Evolutionary conservation across 2,113 vertebrate species (phyloP).

Genomic region (Elanus axillaris): DNA sequence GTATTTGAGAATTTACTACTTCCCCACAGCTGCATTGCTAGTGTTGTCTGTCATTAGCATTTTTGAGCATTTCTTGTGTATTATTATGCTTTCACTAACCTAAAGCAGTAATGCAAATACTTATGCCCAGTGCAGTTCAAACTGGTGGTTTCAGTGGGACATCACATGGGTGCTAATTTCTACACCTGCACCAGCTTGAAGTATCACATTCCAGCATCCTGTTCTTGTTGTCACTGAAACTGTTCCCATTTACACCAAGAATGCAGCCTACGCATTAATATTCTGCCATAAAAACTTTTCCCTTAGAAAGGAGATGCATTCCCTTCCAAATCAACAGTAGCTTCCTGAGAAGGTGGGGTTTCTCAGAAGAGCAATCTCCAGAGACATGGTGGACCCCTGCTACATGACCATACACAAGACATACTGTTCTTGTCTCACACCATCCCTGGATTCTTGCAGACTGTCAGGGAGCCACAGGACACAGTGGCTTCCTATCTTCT

Average conservation of each 20-base stretch:
- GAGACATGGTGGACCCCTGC: neutral
- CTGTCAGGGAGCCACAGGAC: neutral
- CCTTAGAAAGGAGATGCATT: neutral
- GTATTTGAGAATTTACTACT: neutral
- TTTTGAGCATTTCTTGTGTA: neutral
- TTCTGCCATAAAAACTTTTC: neutral
- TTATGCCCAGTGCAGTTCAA: neutral
- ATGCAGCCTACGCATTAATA: fast-evolving
- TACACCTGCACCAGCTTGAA: neutral
- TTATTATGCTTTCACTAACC: neutral
- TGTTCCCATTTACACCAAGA: neutral
- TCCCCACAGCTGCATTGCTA: neutral
- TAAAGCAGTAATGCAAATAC: neutral
- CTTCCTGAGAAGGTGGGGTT: neutral
- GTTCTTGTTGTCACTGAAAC: neutral
- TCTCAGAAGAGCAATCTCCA: neutral
- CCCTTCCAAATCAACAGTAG: neutral
- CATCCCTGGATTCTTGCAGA: neutral
- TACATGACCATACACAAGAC: neutral
- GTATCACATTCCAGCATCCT: neutral
- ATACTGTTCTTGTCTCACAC: neutral
- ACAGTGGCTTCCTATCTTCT: neutral
- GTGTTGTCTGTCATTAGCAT: neutral
- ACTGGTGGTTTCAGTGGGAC: neutral
- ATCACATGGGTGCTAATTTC: neutral